A percentile compares a stretch with the other conserved stretches of the same genome.
These are phyloP conservation scores for Cyanocitta stelleri DNA, from an alignment of 2,113 vertebrate species.

Conservation along the genomic window DNA sequence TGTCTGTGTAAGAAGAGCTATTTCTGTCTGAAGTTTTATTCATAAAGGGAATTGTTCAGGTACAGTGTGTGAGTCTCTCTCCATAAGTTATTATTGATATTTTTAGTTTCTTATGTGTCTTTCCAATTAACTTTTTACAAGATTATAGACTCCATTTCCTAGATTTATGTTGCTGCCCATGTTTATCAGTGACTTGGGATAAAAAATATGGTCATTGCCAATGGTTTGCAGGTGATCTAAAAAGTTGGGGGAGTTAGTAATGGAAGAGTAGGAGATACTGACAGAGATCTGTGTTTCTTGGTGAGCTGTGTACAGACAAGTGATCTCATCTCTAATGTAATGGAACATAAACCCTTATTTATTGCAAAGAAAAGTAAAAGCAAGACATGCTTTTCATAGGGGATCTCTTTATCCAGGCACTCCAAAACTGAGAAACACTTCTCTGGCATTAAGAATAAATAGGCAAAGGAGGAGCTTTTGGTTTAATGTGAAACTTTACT, in stretches of 20 bases:
- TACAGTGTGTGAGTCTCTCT: neutral
- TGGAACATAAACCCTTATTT: neutral
- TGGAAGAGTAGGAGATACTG: neutral
- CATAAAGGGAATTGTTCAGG: neutral
- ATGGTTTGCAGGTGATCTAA: neutral
- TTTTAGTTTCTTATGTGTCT: neutral
- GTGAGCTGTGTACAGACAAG: neutral
- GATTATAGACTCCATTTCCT: neutral
- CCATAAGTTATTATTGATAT: neutral
- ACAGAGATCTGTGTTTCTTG: neutral
- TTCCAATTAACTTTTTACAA: neutral
- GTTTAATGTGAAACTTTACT: neutral
- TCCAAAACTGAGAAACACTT: neutral
- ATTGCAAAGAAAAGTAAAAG: neutral
- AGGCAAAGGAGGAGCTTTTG: neutral
- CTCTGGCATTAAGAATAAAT: neutral
- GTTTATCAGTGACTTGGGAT: neutral
- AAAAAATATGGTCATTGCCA: neutral
- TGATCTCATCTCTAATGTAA: neutral
- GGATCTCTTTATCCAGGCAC: neutral
- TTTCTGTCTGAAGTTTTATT: slow-evolving; percentile 3
- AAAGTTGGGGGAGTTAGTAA: neutral
- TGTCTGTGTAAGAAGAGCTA: neutral
- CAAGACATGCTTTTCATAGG: neutral
- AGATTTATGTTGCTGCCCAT: neutral